These are phyloP conservation scores for Conger conger DNA, from an alignment of 2,113 vertebrate genomes.

Conservation along the genomic window DNA sequence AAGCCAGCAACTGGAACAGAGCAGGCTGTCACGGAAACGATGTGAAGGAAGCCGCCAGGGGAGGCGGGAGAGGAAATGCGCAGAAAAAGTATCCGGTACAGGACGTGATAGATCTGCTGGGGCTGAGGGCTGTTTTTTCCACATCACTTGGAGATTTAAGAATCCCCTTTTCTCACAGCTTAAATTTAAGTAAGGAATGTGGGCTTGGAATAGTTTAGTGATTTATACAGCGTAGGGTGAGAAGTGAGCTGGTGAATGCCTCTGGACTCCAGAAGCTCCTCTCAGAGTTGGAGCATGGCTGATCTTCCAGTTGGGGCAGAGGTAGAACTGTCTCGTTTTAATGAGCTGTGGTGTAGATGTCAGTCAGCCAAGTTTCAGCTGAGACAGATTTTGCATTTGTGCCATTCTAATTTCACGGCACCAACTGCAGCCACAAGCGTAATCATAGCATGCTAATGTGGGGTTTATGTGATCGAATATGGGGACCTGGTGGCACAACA, in stretches of 20 bases:
- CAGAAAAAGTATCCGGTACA: not conserved
- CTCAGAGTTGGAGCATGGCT: not conserved
- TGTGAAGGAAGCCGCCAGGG: not conserved
- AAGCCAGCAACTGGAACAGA: conserved; percentile 6
- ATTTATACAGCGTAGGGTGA: not conserved
- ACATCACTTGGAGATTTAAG: not conserved
- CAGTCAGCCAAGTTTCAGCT: conserved; percentile 15
- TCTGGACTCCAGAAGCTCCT: not conserved
- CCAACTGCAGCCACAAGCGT: conserved; percentile 19
- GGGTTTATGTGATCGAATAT: conserved; percentile 1
- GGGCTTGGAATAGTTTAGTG: not conserved
- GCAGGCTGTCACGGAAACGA: conserved; percentile 16
- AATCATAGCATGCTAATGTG: conserved; percentile 18
- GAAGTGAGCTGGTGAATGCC: not conserved
- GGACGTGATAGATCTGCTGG: not conserved
- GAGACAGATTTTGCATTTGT: not conserved
- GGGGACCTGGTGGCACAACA: not conserved
- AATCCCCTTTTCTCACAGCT: not conserved
- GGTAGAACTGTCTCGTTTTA: not conserved
- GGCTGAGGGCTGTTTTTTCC: not conserved
- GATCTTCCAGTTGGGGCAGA: not conserved
- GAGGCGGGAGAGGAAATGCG: not conserved
- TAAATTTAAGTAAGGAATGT: not conserved
- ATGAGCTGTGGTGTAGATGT: conserved; percentile 24
- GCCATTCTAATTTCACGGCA: conserved; percentile 22